Evolutionary conservation across 2,113 vertebrate genomes (phyloP).

Genomic region (Marcusenius ussheri): DNA sequence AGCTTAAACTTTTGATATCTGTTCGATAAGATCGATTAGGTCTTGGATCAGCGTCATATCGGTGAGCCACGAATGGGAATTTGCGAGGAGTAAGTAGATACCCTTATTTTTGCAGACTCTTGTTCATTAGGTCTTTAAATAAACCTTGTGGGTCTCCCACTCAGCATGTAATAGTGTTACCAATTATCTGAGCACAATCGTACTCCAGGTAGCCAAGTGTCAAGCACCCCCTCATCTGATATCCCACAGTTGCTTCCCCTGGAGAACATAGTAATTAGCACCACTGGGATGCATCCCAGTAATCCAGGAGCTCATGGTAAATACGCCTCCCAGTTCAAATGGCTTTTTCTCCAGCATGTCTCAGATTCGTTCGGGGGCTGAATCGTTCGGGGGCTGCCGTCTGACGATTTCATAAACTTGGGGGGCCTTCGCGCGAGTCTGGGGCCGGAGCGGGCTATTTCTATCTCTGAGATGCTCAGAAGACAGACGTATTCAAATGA

Average conservation of each 20-base stretch:
- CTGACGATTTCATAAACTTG: constrained; percentile 26
- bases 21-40: background rate
- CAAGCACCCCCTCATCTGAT: constrained; percentile 50
- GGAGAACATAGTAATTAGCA: constrained; percentile 62
- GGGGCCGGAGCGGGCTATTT: background rate
- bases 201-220: constrained; percentile 60
- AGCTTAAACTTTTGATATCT: background rate
- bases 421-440: constrained; percentile 7
- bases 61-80: background rate
- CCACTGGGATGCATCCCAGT: constrained; percentile 59
- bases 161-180: constrained; percentile 48
- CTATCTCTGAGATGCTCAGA: background rate
- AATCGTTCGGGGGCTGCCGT: constrained; percentile 44
- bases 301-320: constrained; percentile 54
- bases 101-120: constrained; percentile 48
- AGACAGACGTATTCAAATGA: background rate
- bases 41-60: background rate
- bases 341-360: constrained; percentile 36
- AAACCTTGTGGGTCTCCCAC: constrained; percentile 48
- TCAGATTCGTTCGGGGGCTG: constrained; percentile 44
- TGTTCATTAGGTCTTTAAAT: constrained; percentile 48
- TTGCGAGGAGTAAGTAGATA: background rate
- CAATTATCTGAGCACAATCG: constrained; percentile 59
- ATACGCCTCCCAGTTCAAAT: constrained; percentile 37
- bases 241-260: constrained; percentile 44